phyloP scores from a whole-genome alignment of 2,888 invertebrate genomes.

The Phrixothrix hirtus region DNA sequence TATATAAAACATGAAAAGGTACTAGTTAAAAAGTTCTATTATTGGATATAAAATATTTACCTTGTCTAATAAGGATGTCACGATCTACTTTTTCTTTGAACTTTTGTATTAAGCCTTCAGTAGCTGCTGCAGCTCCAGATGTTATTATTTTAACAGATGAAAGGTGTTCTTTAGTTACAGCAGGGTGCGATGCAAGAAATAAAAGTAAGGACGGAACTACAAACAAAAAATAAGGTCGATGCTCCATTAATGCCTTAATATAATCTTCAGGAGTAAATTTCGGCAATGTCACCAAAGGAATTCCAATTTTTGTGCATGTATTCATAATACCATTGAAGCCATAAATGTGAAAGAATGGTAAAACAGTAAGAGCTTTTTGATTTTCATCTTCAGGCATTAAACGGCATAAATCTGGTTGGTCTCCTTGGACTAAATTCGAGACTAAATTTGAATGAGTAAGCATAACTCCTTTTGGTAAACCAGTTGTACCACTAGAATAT shows the following conservation, averaged over 20 bases:
- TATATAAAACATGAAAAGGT: no score
- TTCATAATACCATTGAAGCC: constrained; percentile 73
- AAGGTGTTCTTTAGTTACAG: constrained; percentile 69
- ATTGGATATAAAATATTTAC: constrained; percentile 34
- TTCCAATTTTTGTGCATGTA: constrained; percentile 62
- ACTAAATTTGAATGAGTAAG: constrained; percentile 71
- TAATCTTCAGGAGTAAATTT: constrained; percentile 76
- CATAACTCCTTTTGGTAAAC: constrained; percentile 80
- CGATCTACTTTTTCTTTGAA: constrained; percentile 63
- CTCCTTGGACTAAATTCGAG: constrained; percentile 52
- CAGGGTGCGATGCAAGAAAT: constrained; percentile 74
- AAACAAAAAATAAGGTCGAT: constrained; percentile 66
- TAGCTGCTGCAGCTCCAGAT: constrained; percentile 76
- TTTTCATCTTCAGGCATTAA: constrained; percentile 56
- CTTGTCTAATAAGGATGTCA: constrained; percentile 51
- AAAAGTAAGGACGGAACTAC: constrained; percentile 78
- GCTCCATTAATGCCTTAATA: constrained; percentile 64
- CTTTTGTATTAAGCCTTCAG: constrained; percentile 65
- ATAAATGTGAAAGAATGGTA: constrained; percentile 81
- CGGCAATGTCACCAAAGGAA: constrained; percentile 69
- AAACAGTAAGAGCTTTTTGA: constrained; percentile 64
- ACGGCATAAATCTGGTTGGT: constrained; percentile 21
- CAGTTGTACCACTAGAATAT: constrained; percentile 78
- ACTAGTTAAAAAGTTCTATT: no score
- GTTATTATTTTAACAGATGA: constrained; percentile 66